phyloP scores from a whole-genome alignment of 2,888 invertebrate species.

The Callyntrura sp. region DNA sequence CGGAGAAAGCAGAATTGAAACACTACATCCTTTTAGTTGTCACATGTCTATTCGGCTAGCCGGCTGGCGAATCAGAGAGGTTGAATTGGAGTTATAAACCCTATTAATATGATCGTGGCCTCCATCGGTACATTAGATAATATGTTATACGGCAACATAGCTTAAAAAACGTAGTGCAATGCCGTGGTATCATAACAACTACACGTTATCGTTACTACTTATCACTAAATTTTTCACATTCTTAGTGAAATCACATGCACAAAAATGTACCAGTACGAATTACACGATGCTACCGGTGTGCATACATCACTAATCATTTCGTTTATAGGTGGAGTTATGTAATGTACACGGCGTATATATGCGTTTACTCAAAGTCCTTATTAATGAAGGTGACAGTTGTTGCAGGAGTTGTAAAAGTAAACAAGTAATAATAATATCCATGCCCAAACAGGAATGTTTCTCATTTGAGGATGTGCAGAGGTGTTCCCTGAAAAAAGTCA shows the following conservation, averaged over 20 bases:
- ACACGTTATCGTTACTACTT: too few species aligned
- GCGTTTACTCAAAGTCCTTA: constrained; percentile 2
- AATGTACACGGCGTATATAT: too few species aligned
- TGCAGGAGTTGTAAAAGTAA: neutral
- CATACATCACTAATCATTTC: too few species aligned
- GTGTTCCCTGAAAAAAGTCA: constrained; percentile 50
- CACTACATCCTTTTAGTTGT: too few species aligned
- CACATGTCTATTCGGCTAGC: too few species aligned
- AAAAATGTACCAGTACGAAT: neutral
- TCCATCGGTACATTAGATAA: too few species aligned
- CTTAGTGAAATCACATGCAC: neutral
- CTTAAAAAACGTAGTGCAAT: too few species aligned
- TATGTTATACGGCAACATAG: too few species aligned
- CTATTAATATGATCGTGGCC: neutral
- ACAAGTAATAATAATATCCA: neutral
- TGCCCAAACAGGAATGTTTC: constrained; percentile 24
- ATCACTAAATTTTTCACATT: constrained; percentile 69
- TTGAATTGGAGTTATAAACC: too few species aligned
- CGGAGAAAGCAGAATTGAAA: too few species aligned
- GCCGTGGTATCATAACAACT: constrained; percentile 1
- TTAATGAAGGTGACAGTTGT: constrained; percentile 70
- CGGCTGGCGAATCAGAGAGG: too few species aligned
- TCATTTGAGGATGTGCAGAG: neutral
- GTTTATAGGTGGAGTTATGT: neutral
- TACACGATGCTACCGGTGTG: too few species aligned